phyloP scores from a whole-genome alignment of 2,797 vertebrate species.

The Sylvilagus floridanus region DNA sequence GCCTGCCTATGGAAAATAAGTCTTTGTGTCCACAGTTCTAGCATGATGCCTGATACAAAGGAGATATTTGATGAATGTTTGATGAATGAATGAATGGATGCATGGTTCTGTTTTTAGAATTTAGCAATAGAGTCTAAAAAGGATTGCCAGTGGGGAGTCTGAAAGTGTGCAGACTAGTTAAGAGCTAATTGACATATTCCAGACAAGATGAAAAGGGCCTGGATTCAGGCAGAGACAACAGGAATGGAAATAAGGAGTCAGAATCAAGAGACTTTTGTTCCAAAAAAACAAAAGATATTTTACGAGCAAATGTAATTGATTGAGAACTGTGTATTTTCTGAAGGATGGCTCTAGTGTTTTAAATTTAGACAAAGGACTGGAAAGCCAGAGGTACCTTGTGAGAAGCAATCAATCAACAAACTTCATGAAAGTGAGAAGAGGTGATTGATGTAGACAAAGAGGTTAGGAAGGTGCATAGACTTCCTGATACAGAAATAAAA shows the following conservation, averaged over 20 bases:
- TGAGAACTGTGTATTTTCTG: constrained; percentile 66
- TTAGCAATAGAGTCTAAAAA: constrained; percentile 56
- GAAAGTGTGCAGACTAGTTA: constrained; percentile 29
- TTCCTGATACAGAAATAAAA: constrained; percentile 67
- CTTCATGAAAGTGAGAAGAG: constrained; percentile 69
- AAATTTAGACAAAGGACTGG: constrained; percentile 75
- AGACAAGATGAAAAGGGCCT: constrained; percentile 62
- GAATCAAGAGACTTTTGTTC: constrained; percentile 71
- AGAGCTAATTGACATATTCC: constrained; percentile 59
- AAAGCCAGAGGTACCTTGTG: constrained; percentile 54
- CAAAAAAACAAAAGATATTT: constrained; percentile 68
- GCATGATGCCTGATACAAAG: not conserved
- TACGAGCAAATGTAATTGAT: constrained; percentile 73
- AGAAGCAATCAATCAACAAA: constrained; percentile 80
- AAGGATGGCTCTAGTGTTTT: constrained; percentile 72
- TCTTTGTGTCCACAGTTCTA: constrained; percentile 19
- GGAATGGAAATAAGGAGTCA: constrained; percentile 68
- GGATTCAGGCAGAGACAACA: constrained; percentile 38
- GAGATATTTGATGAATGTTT: constrained; percentile 22
- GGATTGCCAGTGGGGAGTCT: constrained; percentile 28
- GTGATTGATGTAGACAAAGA: constrained; percentile 73
- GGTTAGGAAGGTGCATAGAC: constrained; percentile 42
- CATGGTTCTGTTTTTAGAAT: constrained; percentile 61
- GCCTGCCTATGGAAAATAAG: not conserved
- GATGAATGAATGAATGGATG: constrained; percentile 25